Evolutionary conservation across 2,797 vertebrate genomes (phyloP), one percentile per base, ranked within the genome.

Genomic region (Dendrocincla fuliginosa): DNA sequence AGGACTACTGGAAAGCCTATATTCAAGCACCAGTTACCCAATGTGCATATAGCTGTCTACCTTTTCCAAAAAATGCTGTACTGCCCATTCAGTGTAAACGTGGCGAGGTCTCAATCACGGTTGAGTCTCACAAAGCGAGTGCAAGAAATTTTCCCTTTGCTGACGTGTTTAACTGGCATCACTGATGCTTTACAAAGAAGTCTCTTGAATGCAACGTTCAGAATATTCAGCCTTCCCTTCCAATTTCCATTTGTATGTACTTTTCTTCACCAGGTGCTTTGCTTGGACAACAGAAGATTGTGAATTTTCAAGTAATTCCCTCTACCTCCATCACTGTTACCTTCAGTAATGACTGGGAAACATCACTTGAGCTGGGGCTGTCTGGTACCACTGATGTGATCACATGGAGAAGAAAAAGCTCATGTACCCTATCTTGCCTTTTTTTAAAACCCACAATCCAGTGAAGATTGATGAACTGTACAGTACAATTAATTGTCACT

Each of bases 391-490:
- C 9, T n/a, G 30, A 44, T 61, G 35, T 91, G 44, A 85, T 46
- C 30, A 75, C 37, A 65, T 3, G 20, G 32, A 70, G 27, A 79
- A 93, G 32, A 46, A 78, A 87, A 89, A 53, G 56, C 8, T 47
- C 5, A 13, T 10, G 5, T 32, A 74, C 7, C 16, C 32, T 65
- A 22, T 32, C 59, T 82, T 57, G 35, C 3, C 22, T n/a, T 55
- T 32, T 75, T 33, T 73, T 41, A 7, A 19, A 92, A 92, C 53
- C 9, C 76, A 86, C 23, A 39, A 90, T 74, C 37, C 20, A 70
- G 59, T 79, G 53, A 92, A 91, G 83, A 95, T 15, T 87, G 88
- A 92, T 91, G 85, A 95, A 94, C 70, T 73, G 67, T 67, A 73
- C 65, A 63, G 47, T 27, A 93, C n/a, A 88, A 77, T 82, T 92